Evolutionary conservation across 1,140 invertebrate genomes (phyloP).

Genomic region (Macrosteles quadrilineatus): DNA sequence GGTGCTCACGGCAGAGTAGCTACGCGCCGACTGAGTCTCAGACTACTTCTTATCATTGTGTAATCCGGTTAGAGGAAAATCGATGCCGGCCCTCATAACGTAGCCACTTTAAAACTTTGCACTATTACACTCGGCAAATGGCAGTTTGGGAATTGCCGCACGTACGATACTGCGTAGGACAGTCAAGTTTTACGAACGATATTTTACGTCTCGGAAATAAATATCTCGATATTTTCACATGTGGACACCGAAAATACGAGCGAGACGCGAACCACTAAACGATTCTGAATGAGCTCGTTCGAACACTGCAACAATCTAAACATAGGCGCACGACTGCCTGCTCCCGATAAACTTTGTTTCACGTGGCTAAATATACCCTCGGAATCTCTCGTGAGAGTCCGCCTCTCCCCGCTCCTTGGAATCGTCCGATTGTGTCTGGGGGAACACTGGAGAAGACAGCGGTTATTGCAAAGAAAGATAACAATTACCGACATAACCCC

Average conservation of each 20-base stretch:
- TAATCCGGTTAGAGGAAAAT: slow-evolving; percentile 29
- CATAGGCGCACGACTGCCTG: slow-evolving; percentile 25
- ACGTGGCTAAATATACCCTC: slow-evolving; percentile 30
- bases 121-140: no score
- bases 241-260: no score
- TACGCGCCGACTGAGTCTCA: no score
- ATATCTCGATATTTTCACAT: not conserved
- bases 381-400: not conserved
- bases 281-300: not conserved
- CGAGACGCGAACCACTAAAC: not conserved
- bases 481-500: no score
- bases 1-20: no score
- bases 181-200: no score
- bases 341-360: slow-evolving; percentile 29
- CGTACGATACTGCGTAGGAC: no score
- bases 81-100: not conserved
- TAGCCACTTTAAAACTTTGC: not conserved
- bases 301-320: slow-evolving; percentile 22
- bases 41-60: slow-evolving; percentile 12
- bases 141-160: no score
- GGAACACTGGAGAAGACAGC: no score
- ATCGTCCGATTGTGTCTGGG: slow-evolving; percentile 13
- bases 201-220: no score
- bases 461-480: no score
- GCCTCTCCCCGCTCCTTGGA: not conserved